Evolutionary conservation across 1,140 invertebrate genomes (phyloP), one percentile per base, ranked within the genome.

Genomic region (Eufriesea mexicana): DNA sequence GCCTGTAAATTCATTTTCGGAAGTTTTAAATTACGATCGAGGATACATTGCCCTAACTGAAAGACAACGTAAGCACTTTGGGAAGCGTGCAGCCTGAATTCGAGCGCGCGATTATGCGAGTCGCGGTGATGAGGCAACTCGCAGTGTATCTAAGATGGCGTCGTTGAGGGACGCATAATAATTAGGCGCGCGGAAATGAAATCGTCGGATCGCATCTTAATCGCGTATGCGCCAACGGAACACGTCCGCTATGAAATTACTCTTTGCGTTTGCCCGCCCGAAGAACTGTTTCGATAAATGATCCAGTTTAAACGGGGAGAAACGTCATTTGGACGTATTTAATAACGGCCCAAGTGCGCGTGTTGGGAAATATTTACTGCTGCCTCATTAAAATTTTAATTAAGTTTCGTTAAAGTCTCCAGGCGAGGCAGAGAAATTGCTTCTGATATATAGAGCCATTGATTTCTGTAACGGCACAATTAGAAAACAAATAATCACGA

Each of bases 111-210:
- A n/a, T 78, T 68, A 54, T 35, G 55, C 23, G 55, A 45, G 55
- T 20, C 14, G 20, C 18, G 54, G 61, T 23, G 67, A 62, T 54
- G 49, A 47, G 23, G 14, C 23, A 64, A 74, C 49, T 64, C 66
- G 9, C 25, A 5, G 49, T 78, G 55, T 18, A 70, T 57, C 28
- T 45, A 77, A 54, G 23, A 20, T 25, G n/a, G 45, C 45, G 77
- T 77, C 51, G 23, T 82, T 68, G 12, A 20, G 35, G 5, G 42
- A 59, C 62, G 54, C 49, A 75, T 70, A 77, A 78, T 83, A 83
- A 78, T 70, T n/a, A 47, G 47, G 2, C 4, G 25, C 18, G 74
- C 35, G 45, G 25, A 55, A 59, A 57, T 49, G 54, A 70, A 62
- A 54, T 57, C 23, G 18, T 68, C 59, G 23, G 64, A 25, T 35